Evolutionary conservation across 2,888 invertebrate genomes (phyloP).

Genomic region (Strigamia transsilvanica): DNA sequence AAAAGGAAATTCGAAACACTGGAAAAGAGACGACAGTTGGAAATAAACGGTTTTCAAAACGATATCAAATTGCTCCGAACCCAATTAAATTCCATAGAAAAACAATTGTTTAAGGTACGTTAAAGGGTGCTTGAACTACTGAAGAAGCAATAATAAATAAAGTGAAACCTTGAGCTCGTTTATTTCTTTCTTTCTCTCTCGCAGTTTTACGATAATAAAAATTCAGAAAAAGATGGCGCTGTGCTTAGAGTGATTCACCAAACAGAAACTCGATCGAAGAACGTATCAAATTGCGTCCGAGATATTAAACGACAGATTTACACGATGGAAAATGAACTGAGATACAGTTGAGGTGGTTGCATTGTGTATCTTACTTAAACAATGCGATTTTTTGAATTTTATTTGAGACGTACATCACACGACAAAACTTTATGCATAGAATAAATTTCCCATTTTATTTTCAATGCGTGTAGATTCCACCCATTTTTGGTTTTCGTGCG

Average conservation of each 20-base stretch:
- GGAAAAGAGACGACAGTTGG: constrained; percentile 1
- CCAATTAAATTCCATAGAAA: constrained; percentile 11
- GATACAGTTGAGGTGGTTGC: background rate
- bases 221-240: constrained; percentile 5
- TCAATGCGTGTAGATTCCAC: constrained; percentile 7
- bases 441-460: background rate
- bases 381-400: background rate
- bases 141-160: background rate
- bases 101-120: constrained; percentile 37
- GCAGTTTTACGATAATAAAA: background rate
- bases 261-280: background rate
- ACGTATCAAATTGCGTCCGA: background rate
- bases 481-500: constrained; percentile 23
- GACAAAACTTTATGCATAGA: background rate
- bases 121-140: background rate
- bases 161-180: background rate
- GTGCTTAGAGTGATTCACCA: constrained; percentile 30
- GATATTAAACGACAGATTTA: constrained; percentile 24
- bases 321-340: background rate
- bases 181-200: background rate
- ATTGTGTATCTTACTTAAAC: background rate
- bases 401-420: background rate
- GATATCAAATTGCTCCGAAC: background rate
- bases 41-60: constrained; percentile 18
- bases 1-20: background rate